Evolutionary conservation across 64 coral and sea anemone genomes (phyloP), one percentile per base, ranked within the genome.

Genomic region (Porites australiensis): DNA sequence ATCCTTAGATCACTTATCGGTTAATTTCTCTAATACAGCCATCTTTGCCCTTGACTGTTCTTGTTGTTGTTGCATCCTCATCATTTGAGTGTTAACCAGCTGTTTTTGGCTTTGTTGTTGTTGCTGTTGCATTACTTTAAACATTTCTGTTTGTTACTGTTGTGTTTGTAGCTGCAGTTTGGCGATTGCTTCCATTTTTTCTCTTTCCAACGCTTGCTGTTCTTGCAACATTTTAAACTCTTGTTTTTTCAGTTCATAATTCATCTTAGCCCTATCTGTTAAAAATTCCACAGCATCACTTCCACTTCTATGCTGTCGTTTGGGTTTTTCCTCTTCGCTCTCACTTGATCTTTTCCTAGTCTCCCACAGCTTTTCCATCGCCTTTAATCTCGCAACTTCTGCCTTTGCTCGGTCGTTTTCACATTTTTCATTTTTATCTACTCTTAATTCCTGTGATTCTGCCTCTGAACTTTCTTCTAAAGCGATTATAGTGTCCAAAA

Each of bases 351-450:
- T 69, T 69, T 86, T 86, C 44, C 61, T 86, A 18, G 82, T 86
- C 61, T 86, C 82, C 4, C 63, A 86, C 4, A 86, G 43, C 27
- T 86, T 86, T 68, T 86, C 82, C 82, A 86, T 69, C 16, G 82
- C 82, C 61, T 86, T 86, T 44, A 46, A 13, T 61, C 82, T 68
- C 20, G 37, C 37, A 69, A 44, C 44, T 86, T 86, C 61, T 47
- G 82, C 82, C 12, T 86, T 86, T 64, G 82, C 82, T 69, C 43
- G 3, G 58, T 86, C 82, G 44, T 47, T 66, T 86, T 86, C 61
- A 66, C 3, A 13, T 68, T 86, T 86, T 66, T 69, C 82, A 63
- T 47, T 66, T 61, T 47, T 85, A 0, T 20, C 82, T 68, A 9
- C 61, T 48, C 20, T 19, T 19, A 23, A 7, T n/a, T 86, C 82